Evolutionary conservation across 1,140 invertebrate genomes (phyloP), one percentile per base, ranked within the genome.

Genomic region (Piezodorus guildinii): DNA sequence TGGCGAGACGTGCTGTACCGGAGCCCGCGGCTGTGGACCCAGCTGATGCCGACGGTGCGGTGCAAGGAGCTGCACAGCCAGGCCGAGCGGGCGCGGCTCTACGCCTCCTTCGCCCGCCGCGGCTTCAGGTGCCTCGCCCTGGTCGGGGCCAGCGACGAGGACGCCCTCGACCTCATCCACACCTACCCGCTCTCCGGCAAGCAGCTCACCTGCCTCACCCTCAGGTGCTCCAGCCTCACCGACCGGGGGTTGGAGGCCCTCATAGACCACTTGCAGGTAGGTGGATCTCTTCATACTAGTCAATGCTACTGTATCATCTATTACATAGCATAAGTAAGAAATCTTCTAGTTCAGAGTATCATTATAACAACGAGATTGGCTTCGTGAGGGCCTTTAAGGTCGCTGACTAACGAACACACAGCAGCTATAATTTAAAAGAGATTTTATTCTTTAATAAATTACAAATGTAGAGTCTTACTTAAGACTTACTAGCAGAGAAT

Each of bases 1-100:
- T 95, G 92, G 92, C 80, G 90, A 63, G 88, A 92, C 70, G 79
- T 92, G 59, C 76, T 95, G 23, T 95, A 95, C 73, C 82, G 87
- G 23, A 84, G 84, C 45, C 88, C 88, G 0, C 78, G 83, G 51
- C 90, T 86, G 76, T 96, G 92, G 92, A 78, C 81, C 17, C 88
- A 90, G 2, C 77, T 94, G 49, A 78, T 88, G 54, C 90, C 91
- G 0, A 85, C 90, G 3, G 76, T 96, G 14, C 85, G 89, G 66
- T 94, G 88, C 72, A 81, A 87, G 27, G 88, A 94, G 66, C 77
- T 92, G 17, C 78, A 82, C 70, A 76, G 82, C n/a, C 79, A 79
- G 19, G 81, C 80, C 67, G 85, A 85, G 66, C 80, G 83, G 68
- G 80, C 83, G 51, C 79, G 84, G 44, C 83, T 92, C 64, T 94